These are phyloP conservation scores for Gastracanthus pulcherrimus DNA, from an alignment of 2,888 invertebrate species.

Conservation along the genomic window DNA sequence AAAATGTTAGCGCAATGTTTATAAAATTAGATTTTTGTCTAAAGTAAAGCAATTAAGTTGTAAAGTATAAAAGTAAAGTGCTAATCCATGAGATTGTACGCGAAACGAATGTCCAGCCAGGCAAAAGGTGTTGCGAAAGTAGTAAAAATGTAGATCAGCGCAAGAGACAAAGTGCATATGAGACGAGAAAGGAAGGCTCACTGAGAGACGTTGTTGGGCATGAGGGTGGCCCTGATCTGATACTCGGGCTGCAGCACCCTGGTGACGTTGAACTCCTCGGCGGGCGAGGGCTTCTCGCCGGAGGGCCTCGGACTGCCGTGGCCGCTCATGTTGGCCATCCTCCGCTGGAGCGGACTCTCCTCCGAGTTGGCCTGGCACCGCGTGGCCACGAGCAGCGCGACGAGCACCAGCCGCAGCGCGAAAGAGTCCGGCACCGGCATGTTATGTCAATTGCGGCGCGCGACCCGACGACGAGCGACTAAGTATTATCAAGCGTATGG, in stretches of 20 bases:
- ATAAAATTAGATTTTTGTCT: too few relatives aligned
- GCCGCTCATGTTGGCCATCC: slow-evolving; percentile 45
- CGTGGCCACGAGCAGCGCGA: slow-evolving; percentile 44
- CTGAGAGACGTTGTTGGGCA: slow-evolving; percentile 74
- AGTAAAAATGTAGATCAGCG: not conserved
- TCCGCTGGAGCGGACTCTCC: slow-evolving; percentile 55
- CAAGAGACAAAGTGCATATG: not conserved
- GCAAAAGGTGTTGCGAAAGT: not conserved
- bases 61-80: too few relatives aligned
- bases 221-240: slow-evolving; percentile 73
- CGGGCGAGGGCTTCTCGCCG: slow-evolving; percentile 70
- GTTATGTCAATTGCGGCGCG: too few relatives aligned
- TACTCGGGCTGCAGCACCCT: slow-evolving; percentile 75
- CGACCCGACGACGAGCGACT: not conserved
- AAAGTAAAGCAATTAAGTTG: too few relatives aligned
- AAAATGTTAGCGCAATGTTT: too few relatives aligned
- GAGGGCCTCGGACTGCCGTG: slow-evolving; percentile 70
- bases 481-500: not conserved
- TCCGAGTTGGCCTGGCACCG: slow-evolving; percentile 34
- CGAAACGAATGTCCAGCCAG: too few relatives aligned
- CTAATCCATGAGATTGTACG: too few relatives aligned
- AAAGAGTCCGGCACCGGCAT: too few relatives aligned
- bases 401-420: slow-evolving; percentile 36
- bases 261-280: slow-evolving; percentile 73
- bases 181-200: slow-evolving; percentile 64